A percentile compares a stretch with the other conserved stretches of the same genome.
Evolutionary conservation across 2,113 vertebrate species (phyloP).

Genomic region (Rhea americana): DNA sequence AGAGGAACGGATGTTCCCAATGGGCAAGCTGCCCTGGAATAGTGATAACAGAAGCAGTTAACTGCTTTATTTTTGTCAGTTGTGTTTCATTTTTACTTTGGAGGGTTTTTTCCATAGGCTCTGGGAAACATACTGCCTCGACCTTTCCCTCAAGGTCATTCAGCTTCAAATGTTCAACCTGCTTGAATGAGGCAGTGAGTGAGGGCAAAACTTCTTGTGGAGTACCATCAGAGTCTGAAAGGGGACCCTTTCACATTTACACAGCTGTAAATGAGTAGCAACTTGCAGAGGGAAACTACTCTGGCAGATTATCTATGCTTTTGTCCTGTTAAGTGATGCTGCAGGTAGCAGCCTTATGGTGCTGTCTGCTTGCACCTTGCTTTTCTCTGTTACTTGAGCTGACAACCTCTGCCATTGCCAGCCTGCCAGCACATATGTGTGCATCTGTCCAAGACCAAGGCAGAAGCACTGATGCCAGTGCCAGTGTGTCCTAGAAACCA

Average conservation of each 20-base stretch:
- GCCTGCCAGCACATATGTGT: neutral
- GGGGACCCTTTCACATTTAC: too few relatives aligned
- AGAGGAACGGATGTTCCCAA: neutral
- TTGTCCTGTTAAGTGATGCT: too few relatives aligned
- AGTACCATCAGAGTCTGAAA: too few relatives aligned
- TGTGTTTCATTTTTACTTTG: neutral
- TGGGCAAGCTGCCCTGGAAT: neutral
- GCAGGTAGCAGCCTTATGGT: too few relatives aligned
- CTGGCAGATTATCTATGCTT: neutral
- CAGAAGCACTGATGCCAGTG: neutral
- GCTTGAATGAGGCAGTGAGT: neutral
- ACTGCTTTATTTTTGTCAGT: neutral
- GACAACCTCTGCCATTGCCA: neutral
- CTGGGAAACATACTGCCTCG: neutral
- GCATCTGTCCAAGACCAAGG: neutral
- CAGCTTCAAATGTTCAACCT: neutral
- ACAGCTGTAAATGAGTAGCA: neutral
- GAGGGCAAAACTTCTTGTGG: neutral
- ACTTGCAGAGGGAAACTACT: neutral
- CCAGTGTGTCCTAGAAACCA: neutral
- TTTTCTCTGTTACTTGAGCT: neutral
- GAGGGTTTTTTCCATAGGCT: neutral
- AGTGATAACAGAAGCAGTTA: neutral
- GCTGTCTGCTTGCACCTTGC: neutral
- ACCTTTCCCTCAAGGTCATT: neutral